Evolutionary conservation across 2,113 vertebrate genomes (phyloP).

Genomic region (Calcarius ornatus): DNA sequence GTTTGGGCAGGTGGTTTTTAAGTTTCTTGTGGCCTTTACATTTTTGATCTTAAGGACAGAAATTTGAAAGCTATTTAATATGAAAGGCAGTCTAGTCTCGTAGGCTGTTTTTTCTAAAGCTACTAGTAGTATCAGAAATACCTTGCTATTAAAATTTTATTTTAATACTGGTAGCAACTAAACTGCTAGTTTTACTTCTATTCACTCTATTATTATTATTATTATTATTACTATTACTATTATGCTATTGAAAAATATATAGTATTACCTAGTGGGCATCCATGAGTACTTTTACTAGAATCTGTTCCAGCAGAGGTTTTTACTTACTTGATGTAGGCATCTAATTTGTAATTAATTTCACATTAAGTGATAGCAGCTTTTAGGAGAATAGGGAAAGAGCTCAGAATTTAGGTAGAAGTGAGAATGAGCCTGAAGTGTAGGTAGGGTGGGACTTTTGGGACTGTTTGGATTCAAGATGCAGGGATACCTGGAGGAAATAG

Average conservation of each 20-base stretch:
- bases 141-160: not conserved
- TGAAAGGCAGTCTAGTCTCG: not conserved
- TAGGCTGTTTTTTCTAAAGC: not conserved
- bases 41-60: not conserved
- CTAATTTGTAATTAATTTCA: not conserved
- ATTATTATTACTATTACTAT: not conserved
- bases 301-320: not conserved
- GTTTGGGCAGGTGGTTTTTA: not conserved
- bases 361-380: not conserved
- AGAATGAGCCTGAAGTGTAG: not conserved
- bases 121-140: not conserved
- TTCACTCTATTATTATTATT: not conserved
- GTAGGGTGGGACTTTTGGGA: not conserved
- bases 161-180: not conserved
- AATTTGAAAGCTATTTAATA: not conserved
- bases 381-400: not conserved
- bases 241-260: not conserved
- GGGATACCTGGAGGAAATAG: too few relatives aligned
- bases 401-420: not conserved
- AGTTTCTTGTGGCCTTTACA: not conserved
- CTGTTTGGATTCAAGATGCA: not conserved
- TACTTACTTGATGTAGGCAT: not conserved
- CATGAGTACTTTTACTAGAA: not conserved
- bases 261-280: not conserved
- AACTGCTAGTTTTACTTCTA: not conserved